Evolutionary conservation across 2,797 vertebrate species (phyloP), one percentile per base, ranked within the genome.

Genomic region (Orientallactaga sibirica): DNA sequence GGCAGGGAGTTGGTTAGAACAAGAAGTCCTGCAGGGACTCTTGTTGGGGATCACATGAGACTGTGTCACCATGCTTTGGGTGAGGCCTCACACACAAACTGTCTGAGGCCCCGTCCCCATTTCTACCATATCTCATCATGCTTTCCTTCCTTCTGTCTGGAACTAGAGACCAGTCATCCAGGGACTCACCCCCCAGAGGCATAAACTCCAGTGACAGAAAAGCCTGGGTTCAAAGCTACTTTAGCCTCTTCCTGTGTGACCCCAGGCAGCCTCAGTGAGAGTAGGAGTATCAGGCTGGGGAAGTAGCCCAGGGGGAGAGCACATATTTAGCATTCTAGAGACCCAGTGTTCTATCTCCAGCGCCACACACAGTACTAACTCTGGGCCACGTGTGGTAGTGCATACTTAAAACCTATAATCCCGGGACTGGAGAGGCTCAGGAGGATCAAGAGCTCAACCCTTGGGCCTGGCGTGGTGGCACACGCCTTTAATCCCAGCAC

Each of bases 11-110:
- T 0, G 0, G 29, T 68, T 79, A 81, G 84, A 82, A 94, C 78
- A 89, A 86, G 90, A 97, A 95, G 91, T 94, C 70, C 88, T 43
- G 43, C 20, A 19, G 29, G 74, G 29, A 70, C 55, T 55, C 25
- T 18, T 10, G 7, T 5, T 10, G 27, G 75, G 62, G 9, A 61
- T 86, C 95, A 93, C 62, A 75, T 92, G 94, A 93, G 88, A 27
- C 95, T 90, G 82, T 90, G 66, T 97, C 90, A 96, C 75, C 68
- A 43, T 0, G 33, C 76, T 48, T 73, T 71, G 70, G 27, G 16
- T 37, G 33, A 82, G 19, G 48, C 48, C 0, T 4, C 80, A 16
- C 7, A 14, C 64, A 73, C 74, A 89, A 37, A 37, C 78, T 43
- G n/a, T 62, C 43, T 76, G 6, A 3, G 81, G 73, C 2, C 52